Evolutionary conservation across 1,140 invertebrate species (phyloP).

Genomic region (Pachypeltis micranthus): DNA sequence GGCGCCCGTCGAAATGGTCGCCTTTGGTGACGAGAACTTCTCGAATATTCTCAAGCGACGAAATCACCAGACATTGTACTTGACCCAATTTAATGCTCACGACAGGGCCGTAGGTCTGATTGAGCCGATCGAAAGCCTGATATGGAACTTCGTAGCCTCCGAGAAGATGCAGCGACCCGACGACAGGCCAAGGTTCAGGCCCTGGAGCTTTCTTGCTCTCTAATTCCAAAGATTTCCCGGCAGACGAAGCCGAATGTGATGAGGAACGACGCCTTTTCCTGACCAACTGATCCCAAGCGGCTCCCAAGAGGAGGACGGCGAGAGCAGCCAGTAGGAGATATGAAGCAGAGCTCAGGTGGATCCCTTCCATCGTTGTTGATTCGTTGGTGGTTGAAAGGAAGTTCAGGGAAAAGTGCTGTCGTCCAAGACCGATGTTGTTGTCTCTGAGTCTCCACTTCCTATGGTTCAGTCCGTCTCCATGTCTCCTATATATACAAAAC

Average conservation of each 20-base stretch:
- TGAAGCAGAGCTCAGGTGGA: slow-evolving; percentile 20
- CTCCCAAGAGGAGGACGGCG: background rate
- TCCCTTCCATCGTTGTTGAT: slow-evolving; percentile 16
- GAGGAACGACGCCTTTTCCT: background rate
- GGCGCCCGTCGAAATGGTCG: slow-evolving; percentile 49
- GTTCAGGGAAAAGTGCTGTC: background rate
- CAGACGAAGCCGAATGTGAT: background rate
- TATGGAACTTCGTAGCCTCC: slow-evolving; percentile 49
- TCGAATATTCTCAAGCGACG: slow-evolving; percentile 47
- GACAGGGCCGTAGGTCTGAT: slow-evolving; percentile 43
- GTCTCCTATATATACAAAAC: slow-evolving; percentile 18
- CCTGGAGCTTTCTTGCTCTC: slow-evolving; percentile 34
- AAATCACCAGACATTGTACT: slow-evolving; percentile 48
- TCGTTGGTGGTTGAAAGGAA: background rate
- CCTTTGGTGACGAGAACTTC: slow-evolving; percentile 50
- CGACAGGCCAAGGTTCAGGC: slow-evolving; percentile 44
- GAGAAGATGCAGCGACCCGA: slow-evolving; percentile 47
- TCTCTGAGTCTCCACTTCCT: slow-evolving; percentile 21
- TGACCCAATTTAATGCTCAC: slow-evolving; percentile 46
- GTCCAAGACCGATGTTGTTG: slow-evolving; percentile 10
- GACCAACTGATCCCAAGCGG: background rate
- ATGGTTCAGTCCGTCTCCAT: slow-evolving; percentile 6
- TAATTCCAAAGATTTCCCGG: slow-evolving; percentile 28
- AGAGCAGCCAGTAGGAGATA: slow-evolving; percentile 19
- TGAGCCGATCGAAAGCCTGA: slow-evolving; percentile 46